Base-by-base conservation (phyloP, 2,113 vertebrate genomes). In the Romanogobio albipinnatus region DNA sequence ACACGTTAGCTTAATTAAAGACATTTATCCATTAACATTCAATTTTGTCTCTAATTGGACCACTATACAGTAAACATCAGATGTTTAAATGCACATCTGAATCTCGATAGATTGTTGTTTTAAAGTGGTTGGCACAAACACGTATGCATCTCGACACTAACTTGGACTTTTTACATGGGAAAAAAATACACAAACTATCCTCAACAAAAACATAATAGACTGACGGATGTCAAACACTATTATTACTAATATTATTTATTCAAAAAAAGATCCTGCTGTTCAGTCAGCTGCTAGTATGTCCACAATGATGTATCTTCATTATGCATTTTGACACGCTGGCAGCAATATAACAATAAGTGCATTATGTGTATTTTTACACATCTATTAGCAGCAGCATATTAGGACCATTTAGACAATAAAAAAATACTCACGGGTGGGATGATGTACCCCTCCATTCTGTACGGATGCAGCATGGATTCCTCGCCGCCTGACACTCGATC, bases 391-490 rank as follows among this genome's bases (percentile, higher is more conserved):
- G 19, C 26, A 33, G 70, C 36, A 39, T 29, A n/a, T 9, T 45
- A 64, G 19, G 58, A 36, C 29, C 36, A 36, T 24, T 49, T 5
- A 29, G 19, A 77, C 47, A 17, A 76, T 51, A n/a, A 62, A 15
- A 49, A 76, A 76, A 82, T 95, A 95, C 95, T 95, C 86, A 96
- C 95, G 89, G 94, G 91, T 36, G 93, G 89, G 87, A 95, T 94
- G 90, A 96, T 93, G 83, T 96, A 96, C 89, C 93, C 94, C 93
- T 96, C 95, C 95, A 95, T 96, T 94, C 93, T 96, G 93, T 93
- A 93, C 56, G 94, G 86, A 93, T 95, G 94, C 91, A 95, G 94
- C 94, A 95, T 95, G 92, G 93, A 94, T 93, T 91, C 92, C 81
- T 92, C 86, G 93, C 90, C 89, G 89, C 88, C 77, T 80, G 84